Base-by-base conservation (phyloP, 2,888 invertebrate species). In the Caenorhabditis sulstoni region DNA sequence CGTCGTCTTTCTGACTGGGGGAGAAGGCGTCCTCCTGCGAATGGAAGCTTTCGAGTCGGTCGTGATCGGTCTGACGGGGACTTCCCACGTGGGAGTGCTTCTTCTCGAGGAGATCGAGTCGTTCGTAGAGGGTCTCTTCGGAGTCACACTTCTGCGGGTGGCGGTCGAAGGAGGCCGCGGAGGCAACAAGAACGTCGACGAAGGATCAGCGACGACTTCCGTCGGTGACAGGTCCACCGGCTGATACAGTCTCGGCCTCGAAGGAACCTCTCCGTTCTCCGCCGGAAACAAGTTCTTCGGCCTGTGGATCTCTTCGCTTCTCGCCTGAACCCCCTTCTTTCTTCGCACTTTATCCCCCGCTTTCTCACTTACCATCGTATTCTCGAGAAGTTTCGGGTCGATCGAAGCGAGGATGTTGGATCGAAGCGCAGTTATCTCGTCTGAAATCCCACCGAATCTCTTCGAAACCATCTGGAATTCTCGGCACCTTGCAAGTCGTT, bases 361-460 rank as follows among this genome's bases (percentile, higher is more conserved):
- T 37, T 11, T 11, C 11, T 11, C 12, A 44, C 59, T 22, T 35
- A 82, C 82, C 75, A 81, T 77, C 4, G 67, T 66, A n/a, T 82
- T 74, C 16, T 82, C 82, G 2, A 83, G 67, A 0, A 86, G 65
- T 59, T 52, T 41, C 11, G 81, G 66, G 47, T 86, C 84, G 35
- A 86, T 65, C 0, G 81, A 75, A 3, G 83, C 74, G 0, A 86
- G 49, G 29, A 85, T 65, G 47, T 83, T 83, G 1, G 83, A 76
- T 3, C 86, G 70, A 1, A 88, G 76, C 1, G 84, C 71, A 16
- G 83, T 82, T 47, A 87, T 87, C 53, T 87, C 87, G 53, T 85
- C 82, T 50, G 71, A 74, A 74, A 45, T 2, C 16, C 7, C 4
- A 5, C 29, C 7, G 29, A 29, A 29, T 2, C 16, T 29, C 4